Evolutionary conservation across 2,113 vertebrate species (phyloP).

Genomic region (Mionectes macconnelli): DNA sequence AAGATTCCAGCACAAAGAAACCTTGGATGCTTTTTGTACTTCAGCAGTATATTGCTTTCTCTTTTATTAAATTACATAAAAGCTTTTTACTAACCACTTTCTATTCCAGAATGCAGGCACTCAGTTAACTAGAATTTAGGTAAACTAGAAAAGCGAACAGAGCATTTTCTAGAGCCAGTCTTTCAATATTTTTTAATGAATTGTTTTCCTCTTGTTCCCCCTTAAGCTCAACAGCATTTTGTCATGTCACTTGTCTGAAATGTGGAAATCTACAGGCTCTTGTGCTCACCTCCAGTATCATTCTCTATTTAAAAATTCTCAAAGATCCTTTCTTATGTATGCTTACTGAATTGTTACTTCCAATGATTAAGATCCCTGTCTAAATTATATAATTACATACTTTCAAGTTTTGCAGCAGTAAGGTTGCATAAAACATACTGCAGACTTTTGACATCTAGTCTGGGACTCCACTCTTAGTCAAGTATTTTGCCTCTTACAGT

Average conservation of each 20-base stretch:
- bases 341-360: not conserved
- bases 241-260: not conserved
- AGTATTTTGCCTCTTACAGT: not conserved
- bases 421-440: not conserved
- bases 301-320: not conserved
- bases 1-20: not conserved
- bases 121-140: not conserved
- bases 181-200: not conserved
- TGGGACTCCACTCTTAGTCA: too few species aligned
- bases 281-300: not conserved
- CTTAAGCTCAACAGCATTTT: not conserved
- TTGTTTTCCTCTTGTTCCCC: not conserved
- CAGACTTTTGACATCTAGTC: not conserved
- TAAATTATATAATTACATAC: not conserved
- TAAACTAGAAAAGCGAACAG: not conserved
- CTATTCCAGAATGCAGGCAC: not conserved
- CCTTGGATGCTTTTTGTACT: not conserved
- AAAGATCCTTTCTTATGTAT: not conserved
- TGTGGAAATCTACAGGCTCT: not conserved
- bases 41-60: not conserved
- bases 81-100: not conserved
- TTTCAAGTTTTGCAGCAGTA: not conserved
- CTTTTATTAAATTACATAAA: conserved; percentile 10
- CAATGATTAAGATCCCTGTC: not conserved
- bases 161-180: not conserved